Base-by-base conservation (phyloP, 2,113 vertebrate species). In the Lipophrys pholis region DNA sequence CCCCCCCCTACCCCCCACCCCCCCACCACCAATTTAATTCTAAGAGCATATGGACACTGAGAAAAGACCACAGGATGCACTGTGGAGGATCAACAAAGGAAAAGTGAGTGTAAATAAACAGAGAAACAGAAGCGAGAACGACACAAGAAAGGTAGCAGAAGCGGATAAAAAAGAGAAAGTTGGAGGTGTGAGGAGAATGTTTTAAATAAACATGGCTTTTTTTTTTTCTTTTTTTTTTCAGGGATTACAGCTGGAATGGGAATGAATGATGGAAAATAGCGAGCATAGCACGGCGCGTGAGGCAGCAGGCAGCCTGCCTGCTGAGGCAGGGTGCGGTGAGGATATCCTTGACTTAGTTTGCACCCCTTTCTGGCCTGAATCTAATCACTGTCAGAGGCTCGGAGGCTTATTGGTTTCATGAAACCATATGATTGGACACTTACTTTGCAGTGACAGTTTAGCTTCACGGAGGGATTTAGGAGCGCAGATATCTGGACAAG, bases 311-410 rank as follows among this genome's bases (percentile, higher is more conserved):
- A 69, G 80, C 58, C 16, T 6, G 84, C 67, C 82, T 73, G 73
- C 74, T 78, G 83, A 87, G 73, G 71, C 79, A 71, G 88, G 88
- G 92, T 74, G 92, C 71, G 86, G 89, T 58, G 87, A 89, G 83
- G 87, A 91, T 83, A 85, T 87, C 85, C 87, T 87, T 77, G 78
- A 87, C 85, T 90, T 71, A 66, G 62, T 76, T 74, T 80, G 77
- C 75, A 76, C 21, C 21, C 75, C 79, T 82, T 72, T 78, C 69
- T 63, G 76, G 73, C 78, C 68, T 62, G 69, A 85, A 67, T 67
- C 55, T 69, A 73, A 83, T 83, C 76, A 63, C 59, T 30, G 65
- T 79, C 56, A 76, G 74, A 65, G 65, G 48, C 68, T 79, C 68
- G 8, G 49, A 75, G 78, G 42, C 61, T 80, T 54, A 70, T 72